A percentile compares a stretch with the other conserved stretches of the same genome.
Conservation (phyloP, 2,797 vertebrate genomes). For the Catharus ustulatus region DNA sequence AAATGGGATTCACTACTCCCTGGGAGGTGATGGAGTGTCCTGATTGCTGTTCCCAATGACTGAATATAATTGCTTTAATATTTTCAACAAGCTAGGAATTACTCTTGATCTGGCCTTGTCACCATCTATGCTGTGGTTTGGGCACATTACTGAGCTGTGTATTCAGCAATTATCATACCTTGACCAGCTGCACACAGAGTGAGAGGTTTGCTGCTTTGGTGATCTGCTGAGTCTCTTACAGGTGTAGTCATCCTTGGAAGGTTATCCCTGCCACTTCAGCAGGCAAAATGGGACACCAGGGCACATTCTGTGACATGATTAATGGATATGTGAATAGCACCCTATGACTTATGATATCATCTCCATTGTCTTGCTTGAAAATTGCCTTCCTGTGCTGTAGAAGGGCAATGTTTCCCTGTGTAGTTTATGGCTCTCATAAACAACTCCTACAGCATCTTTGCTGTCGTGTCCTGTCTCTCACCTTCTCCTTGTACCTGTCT, state of each 20-base stretch:
- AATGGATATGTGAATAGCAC: neutral
- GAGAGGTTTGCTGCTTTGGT: neutral
- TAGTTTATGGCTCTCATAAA: slow-evolving; percentile 42
- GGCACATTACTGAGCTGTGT: neutral
- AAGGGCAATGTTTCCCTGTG: neutral
- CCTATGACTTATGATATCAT: slow-evolving; percentile 25
- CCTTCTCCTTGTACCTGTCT: neutral
- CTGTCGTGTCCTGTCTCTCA: neutral
- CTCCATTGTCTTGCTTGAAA: slow-evolving; percentile 1
- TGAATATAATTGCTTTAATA: neutral
- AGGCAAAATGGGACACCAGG: neutral
- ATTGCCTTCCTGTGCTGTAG: neutral
- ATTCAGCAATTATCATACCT: neutral
- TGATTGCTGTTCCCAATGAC: neutral
- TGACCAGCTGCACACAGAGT: neutral
- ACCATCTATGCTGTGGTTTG: neutral
- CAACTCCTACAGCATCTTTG: neutral
- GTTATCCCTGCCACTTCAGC: neutral
- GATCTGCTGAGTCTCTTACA: neutral
- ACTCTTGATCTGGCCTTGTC: neutral
- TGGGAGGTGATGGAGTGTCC: neutral
- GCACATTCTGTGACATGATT: neutral
- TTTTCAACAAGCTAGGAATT: neutral
- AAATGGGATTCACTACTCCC: neutral
- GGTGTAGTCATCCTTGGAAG: neutral